Percentiles rank a stretch among this genome's conserved stretches.
Evolutionary conservation across 2,797 vertebrate species (phyloP).

Genomic region (Garrulus glandarius): DNA sequence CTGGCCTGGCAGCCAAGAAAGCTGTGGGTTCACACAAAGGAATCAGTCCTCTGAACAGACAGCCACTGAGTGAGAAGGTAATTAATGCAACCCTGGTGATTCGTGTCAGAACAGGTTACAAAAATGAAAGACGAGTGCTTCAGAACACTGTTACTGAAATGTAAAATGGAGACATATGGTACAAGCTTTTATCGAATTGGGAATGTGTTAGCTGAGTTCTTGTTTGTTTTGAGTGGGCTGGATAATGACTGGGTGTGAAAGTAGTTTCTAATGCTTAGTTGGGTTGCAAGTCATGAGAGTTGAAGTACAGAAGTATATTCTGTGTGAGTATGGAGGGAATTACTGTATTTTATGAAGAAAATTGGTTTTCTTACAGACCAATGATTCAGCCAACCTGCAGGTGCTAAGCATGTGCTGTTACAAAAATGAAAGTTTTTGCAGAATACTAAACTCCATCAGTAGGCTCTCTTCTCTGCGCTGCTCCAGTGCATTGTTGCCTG

Average conservation of each 20-base stretch:
- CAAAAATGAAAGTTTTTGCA: not conserved
- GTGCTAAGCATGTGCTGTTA: not conserved
- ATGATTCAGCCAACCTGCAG: not conserved
- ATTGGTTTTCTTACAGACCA: not conserved
- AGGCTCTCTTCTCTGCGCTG: not conserved
- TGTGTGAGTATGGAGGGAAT: not conserved
- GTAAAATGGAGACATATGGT: not conserved
- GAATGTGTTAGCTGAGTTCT: not conserved
- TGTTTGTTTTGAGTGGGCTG: not conserved
- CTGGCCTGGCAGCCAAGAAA: constrained; percentile 88
- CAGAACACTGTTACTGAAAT: not conserved
- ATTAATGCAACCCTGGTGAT: not conserved
- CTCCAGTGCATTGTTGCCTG: not conserved
- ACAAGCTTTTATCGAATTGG: not conserved
- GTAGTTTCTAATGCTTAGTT: not conserved
- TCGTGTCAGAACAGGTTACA: not conserved
- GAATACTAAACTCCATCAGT: not conserved
- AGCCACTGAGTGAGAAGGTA: constrained; percentile 78
- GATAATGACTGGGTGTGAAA: not conserved
- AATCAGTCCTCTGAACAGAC: constrained; percentile 81
- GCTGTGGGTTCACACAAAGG: constrained; percentile 80
- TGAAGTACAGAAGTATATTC: not conserved
- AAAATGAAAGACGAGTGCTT: not conserved
- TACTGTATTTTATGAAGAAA: not conserved
- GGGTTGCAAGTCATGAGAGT: not conserved